A percentile compares a stretch with the other conserved stretches of the same genome.
Evolutionary conservation across 2,797 vertebrate genomes (phyloP).

Genomic region (Tachyglossus aculeatus): DNA sequence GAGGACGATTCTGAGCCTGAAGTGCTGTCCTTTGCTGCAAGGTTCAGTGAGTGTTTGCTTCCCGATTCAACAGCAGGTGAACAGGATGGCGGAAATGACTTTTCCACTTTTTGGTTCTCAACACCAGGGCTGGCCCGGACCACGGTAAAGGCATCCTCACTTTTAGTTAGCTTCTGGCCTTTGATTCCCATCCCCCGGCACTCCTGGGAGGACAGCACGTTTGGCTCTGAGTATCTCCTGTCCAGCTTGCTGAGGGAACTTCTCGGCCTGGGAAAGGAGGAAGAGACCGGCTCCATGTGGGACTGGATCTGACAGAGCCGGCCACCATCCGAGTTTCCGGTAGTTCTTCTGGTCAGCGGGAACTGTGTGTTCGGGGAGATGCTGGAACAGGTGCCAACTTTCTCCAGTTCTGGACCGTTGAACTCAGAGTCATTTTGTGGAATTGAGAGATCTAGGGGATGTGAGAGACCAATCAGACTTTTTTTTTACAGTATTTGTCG

Average conservation of each 20-base stretch:
- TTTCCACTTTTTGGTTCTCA: slow-evolving; percentile 71
- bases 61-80: slow-evolving; percentile 61
- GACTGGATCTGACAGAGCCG: slow-evolving; percentile 11
- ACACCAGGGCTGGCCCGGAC: slow-evolving; percentile 53
- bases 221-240: slow-evolving; percentile 91
- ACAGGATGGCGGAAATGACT: slow-evolving; percentile 79
- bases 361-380: slow-evolving; percentile 24
- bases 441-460: slow-evolving; percentile 76
- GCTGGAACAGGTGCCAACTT: slow-evolving; percentile 65
- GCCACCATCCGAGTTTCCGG: not conserved
- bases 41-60: slow-evolving; percentile 41
- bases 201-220: slow-evolving; percentile 66
- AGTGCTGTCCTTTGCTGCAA: slow-evolving; percentile 54
- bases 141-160: slow-evolving; percentile 82
- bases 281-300: slow-evolving; percentile 30
- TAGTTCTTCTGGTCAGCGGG: not conserved
- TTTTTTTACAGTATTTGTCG: not conserved
- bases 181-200: slow-evolving; percentile 44
- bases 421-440: slow-evolving; percentile 92
- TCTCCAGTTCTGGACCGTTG: slow-evolving; percentile 89
- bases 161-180: slow-evolving; percentile 79
- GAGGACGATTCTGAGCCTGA: slow-evolving; percentile 60
- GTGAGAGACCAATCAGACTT: slow-evolving; percentile 39
- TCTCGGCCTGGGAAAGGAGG: slow-evolving; percentile 65
- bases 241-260: slow-evolving; percentile 60